Base-by-base conservation (phyloP, 1,140 invertebrate species). In the Idris sp. region DNA sequence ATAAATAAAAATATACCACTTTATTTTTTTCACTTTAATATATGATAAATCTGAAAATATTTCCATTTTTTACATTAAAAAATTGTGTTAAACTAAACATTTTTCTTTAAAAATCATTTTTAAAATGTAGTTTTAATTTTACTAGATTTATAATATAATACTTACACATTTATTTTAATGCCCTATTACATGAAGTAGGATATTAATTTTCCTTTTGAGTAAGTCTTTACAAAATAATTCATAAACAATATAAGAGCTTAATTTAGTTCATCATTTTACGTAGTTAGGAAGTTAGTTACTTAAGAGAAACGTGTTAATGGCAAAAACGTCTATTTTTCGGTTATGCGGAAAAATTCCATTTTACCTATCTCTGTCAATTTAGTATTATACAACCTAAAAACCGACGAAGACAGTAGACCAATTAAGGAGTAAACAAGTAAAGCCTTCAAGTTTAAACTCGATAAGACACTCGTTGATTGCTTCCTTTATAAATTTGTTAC, bases 201-300 rank as follows among this genome's bases (percentile, higher is more conserved):
- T n/a, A 13, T 22, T 35, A 36, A 59, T 46, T 49, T 49, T 41
- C 18, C 9, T n/a, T 53, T 35, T 44, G 22, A 33, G 1, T 30
- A 13, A 15, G 10, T 36, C 28, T 43, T 41, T 28, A 22, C 15
- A 41, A 49, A 56, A 58, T 58, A 43, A 51, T 51, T 43, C 31
- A 43, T 43, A 49, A 26, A 19, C 46, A 69, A 59, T 44, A 38
- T 69, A 59, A 19, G 7, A 9, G n/a, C 36, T 51, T 69, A 59
- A 69, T 53, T 38, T 53, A 38, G 53, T 68, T 68, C 43, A 53
- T 19, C 22, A 16, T 69, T 69, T 69, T 30, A 44, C 46, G 13
- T 3, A 58, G 54, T 43, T 33, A 51, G 38, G 54, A 69, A 69
- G 65, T 69, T 69, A 59, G 54, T 59, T 69, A 69, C 65, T 69